Evolutionary conservation across 1,140 invertebrate species (phyloP).

Genomic region (Temnothorax nylanderi): DNA sequence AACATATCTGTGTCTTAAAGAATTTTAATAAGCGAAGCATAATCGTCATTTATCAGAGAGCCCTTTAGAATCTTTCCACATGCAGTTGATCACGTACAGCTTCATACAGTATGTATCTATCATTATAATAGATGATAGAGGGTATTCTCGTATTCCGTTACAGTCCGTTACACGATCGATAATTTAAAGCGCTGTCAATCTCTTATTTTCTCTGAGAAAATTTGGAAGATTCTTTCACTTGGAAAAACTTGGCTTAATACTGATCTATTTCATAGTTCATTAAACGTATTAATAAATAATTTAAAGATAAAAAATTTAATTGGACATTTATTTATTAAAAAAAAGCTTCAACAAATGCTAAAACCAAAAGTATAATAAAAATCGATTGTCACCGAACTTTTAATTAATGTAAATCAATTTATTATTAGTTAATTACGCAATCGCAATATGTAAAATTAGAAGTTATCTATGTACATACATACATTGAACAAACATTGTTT

Average conservation of each 20-base stretch:
- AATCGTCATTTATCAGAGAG: background rate
- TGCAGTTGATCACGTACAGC: constrained; percentile 2
- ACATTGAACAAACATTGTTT: background rate
- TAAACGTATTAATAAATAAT: background rate
- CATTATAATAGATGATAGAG: background rate
- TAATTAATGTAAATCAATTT: background rate
- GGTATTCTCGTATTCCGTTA: background rate
- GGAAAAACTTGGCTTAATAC: background rate
- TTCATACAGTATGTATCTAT: background rate
- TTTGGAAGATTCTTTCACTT: background rate
- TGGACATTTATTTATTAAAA: background rate
- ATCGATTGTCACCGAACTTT: background rate
- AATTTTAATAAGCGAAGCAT: too few relatives aligned
- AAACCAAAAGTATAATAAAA: background rate
- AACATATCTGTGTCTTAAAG: background rate
- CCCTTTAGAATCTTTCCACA: background rate
- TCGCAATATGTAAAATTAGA: background rate
- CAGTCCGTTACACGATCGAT: background rate
- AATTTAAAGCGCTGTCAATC: background rate
- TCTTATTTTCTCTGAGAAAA: background rate
- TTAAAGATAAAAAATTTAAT: background rate
- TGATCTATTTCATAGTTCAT: background rate
- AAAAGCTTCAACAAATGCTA: background rate
- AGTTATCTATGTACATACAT: background rate
- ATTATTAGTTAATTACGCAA: background rate